phyloP scores from a whole-genome alignment of 2,888 invertebrate species.

The Tinea trinotella region DNA sequence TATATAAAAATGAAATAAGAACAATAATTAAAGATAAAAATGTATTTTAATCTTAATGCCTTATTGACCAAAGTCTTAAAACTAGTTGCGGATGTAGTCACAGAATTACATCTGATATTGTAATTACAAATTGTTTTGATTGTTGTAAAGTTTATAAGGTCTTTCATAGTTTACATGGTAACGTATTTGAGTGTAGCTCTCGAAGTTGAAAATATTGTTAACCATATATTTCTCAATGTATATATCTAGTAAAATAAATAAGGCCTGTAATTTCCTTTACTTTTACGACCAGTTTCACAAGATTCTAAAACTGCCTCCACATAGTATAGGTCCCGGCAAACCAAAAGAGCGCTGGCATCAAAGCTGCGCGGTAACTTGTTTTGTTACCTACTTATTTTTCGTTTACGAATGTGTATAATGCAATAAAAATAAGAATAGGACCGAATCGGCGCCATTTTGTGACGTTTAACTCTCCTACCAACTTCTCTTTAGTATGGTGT shows the following conservation, averaged over 20 bases:
- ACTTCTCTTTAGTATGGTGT: too few relatives aligned
- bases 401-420: too few relatives aligned
- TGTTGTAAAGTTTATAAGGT: constrained; percentile 65
- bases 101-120: constrained; percentile 50
- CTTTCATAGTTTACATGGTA: constrained; percentile 22
- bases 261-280: neutral
- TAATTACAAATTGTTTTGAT: constrained; percentile 61
- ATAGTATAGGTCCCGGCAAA: too few relatives aligned
- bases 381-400: too few relatives aligned
- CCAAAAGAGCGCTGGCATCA: too few relatives aligned
- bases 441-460: too few relatives aligned
- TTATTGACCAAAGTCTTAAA: constrained; percentile 73
- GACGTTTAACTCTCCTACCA: too few relatives aligned
- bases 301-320: too few relatives aligned
- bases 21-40: constrained; percentile 67
- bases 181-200: too few relatives aligned
- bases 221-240: constrained; percentile 23
- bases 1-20: constrained; percentile 58
- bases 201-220: too few relatives aligned
- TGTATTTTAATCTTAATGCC: constrained; percentile 72
- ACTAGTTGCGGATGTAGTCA: constrained; percentile 64
- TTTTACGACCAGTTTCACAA: neutral
- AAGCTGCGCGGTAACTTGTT: too few relatives aligned
- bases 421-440: too few relatives aligned
- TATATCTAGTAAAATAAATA: constrained; percentile 10